Evolutionary conservation across 2,113 vertebrate species (phyloP).

Genomic region (Ellobius talpinus): DNA sequence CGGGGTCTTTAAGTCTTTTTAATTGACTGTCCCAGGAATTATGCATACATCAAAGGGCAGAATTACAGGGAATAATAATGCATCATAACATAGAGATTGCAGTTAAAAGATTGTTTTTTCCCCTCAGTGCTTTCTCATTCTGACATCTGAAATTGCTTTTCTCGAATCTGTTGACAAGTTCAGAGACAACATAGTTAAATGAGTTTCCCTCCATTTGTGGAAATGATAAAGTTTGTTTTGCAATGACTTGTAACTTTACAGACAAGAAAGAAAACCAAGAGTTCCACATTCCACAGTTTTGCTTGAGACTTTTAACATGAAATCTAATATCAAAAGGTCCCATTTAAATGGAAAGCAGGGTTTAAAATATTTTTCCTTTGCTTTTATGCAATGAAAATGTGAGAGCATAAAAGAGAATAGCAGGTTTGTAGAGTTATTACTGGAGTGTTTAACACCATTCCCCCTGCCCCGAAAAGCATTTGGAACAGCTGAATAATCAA

Average conservation of each 20-base stretch:
- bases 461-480: neutral
- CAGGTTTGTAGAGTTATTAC: neutral
- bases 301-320: slow-evolving; percentile 15
- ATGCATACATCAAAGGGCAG: slow-evolving; percentile 56
- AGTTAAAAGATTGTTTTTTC: slow-evolving; percentile 1
- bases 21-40: slow-evolving; percentile 69
- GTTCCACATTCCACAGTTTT: neutral
- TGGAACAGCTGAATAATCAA: neutral
- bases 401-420: neutral
- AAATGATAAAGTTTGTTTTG: slow-evolving; percentile 61
- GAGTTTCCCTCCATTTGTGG: slow-evolving; percentile 70
- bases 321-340: neutral
- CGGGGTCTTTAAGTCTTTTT: slow-evolving; percentile 64
- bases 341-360: slow-evolving; percentile 21
- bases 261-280: slow-evolving; percentile 39
- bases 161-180: slow-evolving; percentile 71
- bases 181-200: slow-evolving; percentile 76
- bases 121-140: slow-evolving; percentile 78
- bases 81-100: neutral
- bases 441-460: neutral
- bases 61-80: slow-evolving; percentile 61
- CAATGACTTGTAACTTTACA: slow-evolving; percentile 59
- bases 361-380: neutral
- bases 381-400: neutral
- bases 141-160: slow-evolving; percentile 82